These are phyloP conservation scores for Nesometra sesokonis DNA, from an alignment of 35 echinoderm and acorn worm species.

Conservation along the genomic window DNA sequence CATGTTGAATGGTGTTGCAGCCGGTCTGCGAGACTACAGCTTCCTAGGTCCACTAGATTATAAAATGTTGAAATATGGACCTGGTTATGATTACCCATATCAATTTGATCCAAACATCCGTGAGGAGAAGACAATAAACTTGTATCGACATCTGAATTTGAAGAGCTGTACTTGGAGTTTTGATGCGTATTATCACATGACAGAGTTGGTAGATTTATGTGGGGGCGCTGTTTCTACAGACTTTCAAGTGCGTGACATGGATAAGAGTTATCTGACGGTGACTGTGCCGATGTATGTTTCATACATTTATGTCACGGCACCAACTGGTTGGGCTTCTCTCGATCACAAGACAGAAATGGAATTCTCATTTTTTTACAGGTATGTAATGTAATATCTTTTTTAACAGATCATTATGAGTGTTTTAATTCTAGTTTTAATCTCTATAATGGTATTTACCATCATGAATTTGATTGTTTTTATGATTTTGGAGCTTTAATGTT, in stretches of 20 bases:
- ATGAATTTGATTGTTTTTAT: too few species aligned
- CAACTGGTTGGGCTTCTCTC: conserved; percentile 86
- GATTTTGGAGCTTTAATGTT: not conserved
- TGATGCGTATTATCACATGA: conserved; percentile 99
- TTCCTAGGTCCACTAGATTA: conserved; percentile 48
- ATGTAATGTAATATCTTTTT: not conserved
- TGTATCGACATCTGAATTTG: conserved; percentile 83
- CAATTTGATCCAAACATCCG: conserved; percentile 78
- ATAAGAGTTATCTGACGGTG: conserved; percentile 88
- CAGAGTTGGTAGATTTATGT: conserved; percentile 95
- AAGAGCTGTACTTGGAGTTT: conserved; percentile 98
- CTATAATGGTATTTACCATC: too few species aligned
- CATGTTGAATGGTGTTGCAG: conserved; percentile 53
- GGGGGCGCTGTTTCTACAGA: conserved; percentile 83
- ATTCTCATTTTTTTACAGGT: conserved; percentile 99
- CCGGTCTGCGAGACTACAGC: conserved; percentile 39
- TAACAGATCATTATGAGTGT: too few species aligned
- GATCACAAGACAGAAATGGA: conserved; percentile 99
- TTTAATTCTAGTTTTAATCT: not conserved
- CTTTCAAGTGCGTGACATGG: conserved; percentile 78
- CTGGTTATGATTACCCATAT: conserved; percentile 91
- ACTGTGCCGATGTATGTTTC: conserved; percentile 85
- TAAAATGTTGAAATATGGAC: conserved; percentile 55
- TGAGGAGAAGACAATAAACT: conserved; percentile 42
- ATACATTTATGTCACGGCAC: conserved; percentile 87